phyloP scores from a whole-genome alignment of 2,797 vertebrate genomes.

The Acipenser ruthenus region DNA sequence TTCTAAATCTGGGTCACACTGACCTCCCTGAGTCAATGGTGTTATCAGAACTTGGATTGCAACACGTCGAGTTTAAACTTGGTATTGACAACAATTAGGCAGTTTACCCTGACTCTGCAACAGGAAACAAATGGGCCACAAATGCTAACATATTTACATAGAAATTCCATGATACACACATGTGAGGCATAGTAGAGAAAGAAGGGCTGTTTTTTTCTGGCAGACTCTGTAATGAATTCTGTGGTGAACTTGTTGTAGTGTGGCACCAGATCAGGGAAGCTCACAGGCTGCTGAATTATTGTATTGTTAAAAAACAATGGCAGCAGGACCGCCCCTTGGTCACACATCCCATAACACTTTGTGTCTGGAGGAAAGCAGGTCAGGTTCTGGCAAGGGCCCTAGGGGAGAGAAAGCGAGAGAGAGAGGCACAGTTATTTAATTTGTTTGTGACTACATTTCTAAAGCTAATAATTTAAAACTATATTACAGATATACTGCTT shows the following conservation, averaged over 20 bases:
- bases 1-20: too few relatives aligned
- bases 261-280: slow-evolving; percentile 71
- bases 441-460: not conserved
- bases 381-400: slow-evolving; percentile 88
- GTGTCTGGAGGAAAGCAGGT: slow-evolving; percentile 83
- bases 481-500: too few relatives aligned
- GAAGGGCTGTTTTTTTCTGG: slow-evolving; percentile 61
- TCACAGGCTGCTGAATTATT: slow-evolving; percentile 74
- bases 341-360: slow-evolving; percentile 72
- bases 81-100: too few relatives aligned
- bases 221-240: slow-evolving; percentile 64
- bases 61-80: too few relatives aligned
- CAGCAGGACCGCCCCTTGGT: slow-evolving; percentile 59
- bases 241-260: slow-evolving; percentile 67
- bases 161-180: slow-evolving; percentile 49
- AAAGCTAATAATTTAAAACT: too few relatives aligned
- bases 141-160: too few relatives aligned
- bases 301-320: slow-evolving; percentile 67
- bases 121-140: too few relatives aligned
- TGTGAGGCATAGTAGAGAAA: slow-evolving; percentile 91
- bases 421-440: not conserved
- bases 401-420: not conserved
- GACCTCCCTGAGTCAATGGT: too few relatives aligned
- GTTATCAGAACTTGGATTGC: too few relatives aligned
- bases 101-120: too few relatives aligned